Evolutionary conservation across 2,113 vertebrate genomes (phyloP), one percentile per base, ranked within the genome.

Genomic region (Sinosuthora webbiana): DNA sequence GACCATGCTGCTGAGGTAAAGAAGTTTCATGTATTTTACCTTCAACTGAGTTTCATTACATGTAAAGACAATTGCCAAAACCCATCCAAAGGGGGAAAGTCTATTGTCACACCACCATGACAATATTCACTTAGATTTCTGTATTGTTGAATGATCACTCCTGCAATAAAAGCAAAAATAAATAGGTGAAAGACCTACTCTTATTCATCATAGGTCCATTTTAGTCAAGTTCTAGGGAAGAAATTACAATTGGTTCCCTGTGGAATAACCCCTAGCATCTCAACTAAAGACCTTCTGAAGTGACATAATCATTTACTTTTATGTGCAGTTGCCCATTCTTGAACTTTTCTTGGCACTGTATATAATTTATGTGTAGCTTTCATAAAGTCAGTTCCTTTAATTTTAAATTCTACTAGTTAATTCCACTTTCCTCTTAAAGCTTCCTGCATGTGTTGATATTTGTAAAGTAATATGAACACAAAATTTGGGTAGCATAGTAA

Each of bases 101-200:
- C 9, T 60, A n/a, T n/a, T n/a, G 3, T 1, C 28, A 52, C 1
- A 2, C 27, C 24, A 53, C 3, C 4, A 20, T 16, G 33, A 4
- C 10, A 45, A 12, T 67, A 15, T 74, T 30, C 10, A 9, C 53
- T 92, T 74, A 67, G 4, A 25, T 4, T 39, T 78, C 23, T 45
- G 1, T 55, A 31, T 42, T 53, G 57, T 67, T 91, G 83, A 80
- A 59, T 19, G 5, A 71, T 5, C 7, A 59, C 4, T 74, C 15
- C 18, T 47, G 12, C 17, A 89, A 68, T 42, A 81, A 92, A 62
- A 59, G 3, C 6, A 65, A 62, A 93, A 92, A 59, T 17, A 86
- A 80, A 30, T 12, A 57, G 1, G 15, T 59, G 18, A 67, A 89
- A 74, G 4, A 1, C 1, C 3, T 52, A 44, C 2, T 52, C 33